Base-by-base conservation (phyloP, 2,888 invertebrate species). In the Leucoma salicis region DNA sequence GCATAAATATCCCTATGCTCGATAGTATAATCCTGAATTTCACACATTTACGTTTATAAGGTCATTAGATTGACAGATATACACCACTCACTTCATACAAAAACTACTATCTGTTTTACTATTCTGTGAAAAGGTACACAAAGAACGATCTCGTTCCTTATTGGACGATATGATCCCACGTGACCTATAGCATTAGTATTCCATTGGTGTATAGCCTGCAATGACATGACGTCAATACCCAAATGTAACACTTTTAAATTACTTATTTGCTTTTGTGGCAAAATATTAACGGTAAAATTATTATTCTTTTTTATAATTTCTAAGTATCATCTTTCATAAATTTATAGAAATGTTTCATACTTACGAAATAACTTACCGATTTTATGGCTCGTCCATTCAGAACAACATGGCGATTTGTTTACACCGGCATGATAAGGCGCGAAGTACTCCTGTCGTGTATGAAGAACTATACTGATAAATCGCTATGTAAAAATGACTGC, bases 21-120 rank as follows among this genome's bases (percentile, higher is more conserved):
- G 76, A 90, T 81, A 66, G 92, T 91, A 90, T 91, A 93, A 91
- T 92, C 93, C 91, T 92, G 91, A 86, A 93, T 91, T 91, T 94
- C 92, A 88, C 92, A 92, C 92, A 92, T 93, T 85, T 90, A 90
- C 82, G 86, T 53, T 75, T 78, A 81, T 85, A 85, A 74, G 72
- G 74, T 81, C 85, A 86, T 85, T 72, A 82, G 74, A 85, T 82
- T 86, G 85, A 82, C 85, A 88, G 81, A 84, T 83, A 83, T 79
- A 85, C 83, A 87, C 88, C 87, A 87, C 86, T 86, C 89, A 86
- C 87, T 87, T 79, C 81, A 79, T 80, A 83, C 75, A 86, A 72
- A 79, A 85, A 82, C 86, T 83, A 86, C 86, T 81, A 81, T 84
- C 82, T 83, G 88, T 85, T 87, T 83, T 85, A 85, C 80, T 82